These are phyloP conservation scores for Polia nebulosa DNA, from an alignment of 2,888 invertebrate species.

Conservation along the genomic window DNA sequence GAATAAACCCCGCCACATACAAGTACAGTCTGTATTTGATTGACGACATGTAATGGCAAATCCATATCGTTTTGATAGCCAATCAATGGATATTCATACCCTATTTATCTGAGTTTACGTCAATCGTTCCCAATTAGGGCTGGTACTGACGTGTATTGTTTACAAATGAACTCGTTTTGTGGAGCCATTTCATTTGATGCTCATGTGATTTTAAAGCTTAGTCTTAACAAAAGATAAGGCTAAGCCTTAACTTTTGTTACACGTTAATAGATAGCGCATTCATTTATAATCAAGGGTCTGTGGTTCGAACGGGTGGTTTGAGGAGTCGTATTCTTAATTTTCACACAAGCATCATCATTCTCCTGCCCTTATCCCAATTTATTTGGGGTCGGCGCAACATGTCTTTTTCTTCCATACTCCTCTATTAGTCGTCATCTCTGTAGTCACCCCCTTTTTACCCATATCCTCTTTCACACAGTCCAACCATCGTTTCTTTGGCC, in stretches of 20 bases:
- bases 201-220: conserved; percentile 53
- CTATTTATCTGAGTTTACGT: conserved; percentile 65
- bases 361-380: too few species aligned
- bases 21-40: conserved; percentile 48
- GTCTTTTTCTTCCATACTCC: too few species aligned
- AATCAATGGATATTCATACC: conserved; percentile 54
- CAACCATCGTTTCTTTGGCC: too few species aligned
- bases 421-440: too few species aligned
- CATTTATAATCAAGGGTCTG: too few species aligned
- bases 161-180: conserved; percentile 41
- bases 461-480: too few species aligned
- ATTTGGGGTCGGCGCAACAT: too few species aligned
- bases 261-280: not conserved
- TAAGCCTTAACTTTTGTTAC: conserved; percentile 50
- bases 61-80: conserved; percentile 53
- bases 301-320: too few species aligned
- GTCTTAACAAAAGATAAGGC: too few species aligned
- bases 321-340: too few species aligned
- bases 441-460: too few species aligned
- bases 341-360: too few species aligned
- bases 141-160: conserved; percentile 46
- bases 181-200: conserved; percentile 47
- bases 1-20: conserved; percentile 14
- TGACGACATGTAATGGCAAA: conserved; percentile 67
- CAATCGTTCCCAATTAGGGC: conserved; percentile 67